Conservation (phyloP, 2,113 vertebrate genomes). For the Ibidorhyncha struthersii region DNA sequence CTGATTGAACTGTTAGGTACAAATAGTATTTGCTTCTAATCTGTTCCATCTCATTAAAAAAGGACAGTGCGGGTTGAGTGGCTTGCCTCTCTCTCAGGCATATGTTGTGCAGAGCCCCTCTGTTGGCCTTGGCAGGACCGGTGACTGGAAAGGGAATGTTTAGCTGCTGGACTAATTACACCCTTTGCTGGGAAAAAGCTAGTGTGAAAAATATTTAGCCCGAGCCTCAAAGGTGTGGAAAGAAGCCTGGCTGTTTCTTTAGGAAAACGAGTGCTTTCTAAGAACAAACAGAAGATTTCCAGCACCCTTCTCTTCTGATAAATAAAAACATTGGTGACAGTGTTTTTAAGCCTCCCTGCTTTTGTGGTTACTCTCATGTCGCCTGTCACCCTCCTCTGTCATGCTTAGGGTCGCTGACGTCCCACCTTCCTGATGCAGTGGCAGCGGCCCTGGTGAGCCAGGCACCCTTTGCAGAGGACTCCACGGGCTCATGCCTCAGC, state of each 20-base stretch:
- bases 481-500: background rate
- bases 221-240: background rate
- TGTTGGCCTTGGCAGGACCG: background rate
- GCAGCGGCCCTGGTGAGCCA: accelerated
- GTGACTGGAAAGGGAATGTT: background rate
- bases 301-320: background rate
- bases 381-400: background rate
- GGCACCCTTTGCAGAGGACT: accelerated
- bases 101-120: background rate
- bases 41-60: background rate
- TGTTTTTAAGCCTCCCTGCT: background rate
- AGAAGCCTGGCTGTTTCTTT: background rate
- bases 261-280: background rate
- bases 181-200: background rate
- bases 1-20: background rate
- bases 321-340: background rate
- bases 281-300: background rate
- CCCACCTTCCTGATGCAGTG: background rate
- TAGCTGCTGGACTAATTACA: background rate
- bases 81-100: background rate
- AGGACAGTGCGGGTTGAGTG: background rate
- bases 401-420: background rate
- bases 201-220: background rate
- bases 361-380: background rate
- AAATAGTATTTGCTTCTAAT: background rate